Conservation (phyloP, 2,888 invertebrate species). For the Bombylius major region DNA sequence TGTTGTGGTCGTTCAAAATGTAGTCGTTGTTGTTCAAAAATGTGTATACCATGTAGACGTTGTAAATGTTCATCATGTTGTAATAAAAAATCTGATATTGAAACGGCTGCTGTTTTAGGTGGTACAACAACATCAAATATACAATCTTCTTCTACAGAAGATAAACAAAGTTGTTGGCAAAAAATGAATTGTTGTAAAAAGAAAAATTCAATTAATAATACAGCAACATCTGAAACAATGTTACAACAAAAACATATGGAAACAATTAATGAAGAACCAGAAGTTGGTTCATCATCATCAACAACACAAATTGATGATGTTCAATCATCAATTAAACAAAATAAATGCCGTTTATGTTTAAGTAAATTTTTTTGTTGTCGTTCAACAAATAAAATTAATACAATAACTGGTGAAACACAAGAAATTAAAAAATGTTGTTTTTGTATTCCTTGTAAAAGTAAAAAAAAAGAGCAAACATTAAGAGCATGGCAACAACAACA, state of each 20-base stretch:
- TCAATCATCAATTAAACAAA: constrained; percentile 17
- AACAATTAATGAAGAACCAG: constrained; percentile 17
- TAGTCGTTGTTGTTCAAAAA: constrained; percentile 19
- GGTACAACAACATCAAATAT: constrained; percentile 22
- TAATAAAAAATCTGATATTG: constrained; percentile 19
- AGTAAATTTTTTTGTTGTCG: constrained; percentile 35
- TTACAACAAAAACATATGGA: constrained; percentile 15
- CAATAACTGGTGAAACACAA: constrained; percentile 25
- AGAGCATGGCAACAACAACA: constrained; percentile 33
- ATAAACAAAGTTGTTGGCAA: constrained; percentile 31
- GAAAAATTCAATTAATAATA: constrained; percentile 17
- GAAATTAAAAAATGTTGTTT: constrained; percentile 32
- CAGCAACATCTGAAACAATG: background rate
- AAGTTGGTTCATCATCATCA: constrained; percentile 2
- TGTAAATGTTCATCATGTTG: constrained; percentile 31
- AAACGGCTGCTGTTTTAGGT: constrained; percentile 22
- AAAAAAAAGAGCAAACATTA: constrained; percentile 19
- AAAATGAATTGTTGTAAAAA: constrained; percentile 34
- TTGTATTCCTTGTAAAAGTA: constrained; percentile 33
- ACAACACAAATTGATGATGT: background rate
- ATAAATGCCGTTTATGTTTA: constrained; percentile 30
- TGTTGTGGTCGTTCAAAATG: constrained; percentile 28
- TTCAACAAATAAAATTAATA: constrained; percentile 34
- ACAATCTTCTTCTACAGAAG: constrained; percentile 19
- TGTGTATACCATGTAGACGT: constrained; percentile 34